Evolutionary conservation across 1,140 invertebrate genomes (phyloP), one percentile per base, ranked within the genome.

Genomic region (Elymnias hypermnestra): DNA sequence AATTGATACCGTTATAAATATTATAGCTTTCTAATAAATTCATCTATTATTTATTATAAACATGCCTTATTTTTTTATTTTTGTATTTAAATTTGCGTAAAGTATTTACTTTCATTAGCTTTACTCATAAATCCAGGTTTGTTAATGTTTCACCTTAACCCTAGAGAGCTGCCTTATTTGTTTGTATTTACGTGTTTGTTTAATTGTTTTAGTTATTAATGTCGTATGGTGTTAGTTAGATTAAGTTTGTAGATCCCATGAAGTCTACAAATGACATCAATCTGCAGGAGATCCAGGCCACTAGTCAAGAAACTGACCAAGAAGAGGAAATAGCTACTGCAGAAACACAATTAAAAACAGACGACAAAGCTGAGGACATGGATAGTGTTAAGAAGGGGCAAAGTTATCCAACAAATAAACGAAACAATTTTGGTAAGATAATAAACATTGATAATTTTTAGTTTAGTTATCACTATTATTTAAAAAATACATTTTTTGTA

Each of bases 351-450:
- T 36, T 69, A 44, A 59, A 67, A 13, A 15, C 54, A 21, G 68
- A 33, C 6, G 6, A 3, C 1, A 14, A 6, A 29, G 12, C 26
- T 4, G 12, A 72, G 52, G 58, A 66, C 13, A 82, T 82, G 77
- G 69, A 82, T 26, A 45, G 56, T 48, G 68, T 70, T 17, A 78
- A 74, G 52, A 74, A 74, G 42, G 42, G 65, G 35, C 63, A 73
- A 61, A 58, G 41, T 38, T 74, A 70, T 59, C 39, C 49, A 23
- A 53, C 54, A n/a, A 75, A 69, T 39, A 72, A 56, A 47, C 53
- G 63, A 49, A 48, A 57, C 12, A 75, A 72, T 40, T 67, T 59
- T 60, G 72, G 72, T 79, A 57, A 54, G 45, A n/a, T n/a, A n/a
- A 17, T 23, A 29, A 2, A 3, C 9, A 12, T 3, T 7, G 13